Evolutionary conservation across 2,113 vertebrate species (phyloP).

Genomic region (Phocoena phocoena): DNA sequence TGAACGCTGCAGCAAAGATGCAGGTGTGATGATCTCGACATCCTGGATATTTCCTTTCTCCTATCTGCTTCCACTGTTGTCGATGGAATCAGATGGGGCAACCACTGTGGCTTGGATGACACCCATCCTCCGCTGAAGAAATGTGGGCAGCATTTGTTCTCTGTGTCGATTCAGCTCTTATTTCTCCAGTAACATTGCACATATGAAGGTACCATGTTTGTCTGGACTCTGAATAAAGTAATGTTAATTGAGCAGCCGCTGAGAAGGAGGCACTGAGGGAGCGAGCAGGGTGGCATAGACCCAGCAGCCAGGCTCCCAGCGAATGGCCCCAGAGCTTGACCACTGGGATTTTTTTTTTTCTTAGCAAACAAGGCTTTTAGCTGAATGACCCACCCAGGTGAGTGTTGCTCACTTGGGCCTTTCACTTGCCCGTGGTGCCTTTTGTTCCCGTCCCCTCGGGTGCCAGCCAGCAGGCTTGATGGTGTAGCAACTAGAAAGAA

Average conservation of each 20-base stretch:
- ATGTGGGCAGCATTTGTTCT: neutral
- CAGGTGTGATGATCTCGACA: constrained; percentile 54
- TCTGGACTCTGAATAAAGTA: constrained; percentile 69
- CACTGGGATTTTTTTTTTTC: neutral
- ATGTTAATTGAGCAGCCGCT: constrained; percentile 37
- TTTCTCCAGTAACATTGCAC: constrained; percentile 46
- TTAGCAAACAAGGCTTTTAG: neutral
- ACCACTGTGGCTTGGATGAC: neutral
- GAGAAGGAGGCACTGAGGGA: neutral
- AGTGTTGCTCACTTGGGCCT: neutral
- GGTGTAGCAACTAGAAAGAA: neutral
- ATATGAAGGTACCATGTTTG: constrained; percentile 48
- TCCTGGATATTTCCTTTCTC: constrained; percentile 62
- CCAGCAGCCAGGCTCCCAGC: neutral
- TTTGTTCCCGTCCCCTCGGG: neutral
- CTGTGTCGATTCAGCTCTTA: neutral
- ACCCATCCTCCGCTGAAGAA: neutral
- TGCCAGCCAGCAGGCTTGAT: neutral
- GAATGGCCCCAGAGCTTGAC: neutral
- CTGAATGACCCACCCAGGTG: neutral
- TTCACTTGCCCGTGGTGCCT: neutral
- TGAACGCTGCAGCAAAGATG: constrained; percentile 59
- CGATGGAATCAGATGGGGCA: neutral
- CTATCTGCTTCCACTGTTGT: constrained; percentile 57
- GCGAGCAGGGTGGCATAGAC: neutral